Evolutionary conservation across 2,888 invertebrate genomes (phyloP).

Genomic region (Protonemura montana): DNA sequence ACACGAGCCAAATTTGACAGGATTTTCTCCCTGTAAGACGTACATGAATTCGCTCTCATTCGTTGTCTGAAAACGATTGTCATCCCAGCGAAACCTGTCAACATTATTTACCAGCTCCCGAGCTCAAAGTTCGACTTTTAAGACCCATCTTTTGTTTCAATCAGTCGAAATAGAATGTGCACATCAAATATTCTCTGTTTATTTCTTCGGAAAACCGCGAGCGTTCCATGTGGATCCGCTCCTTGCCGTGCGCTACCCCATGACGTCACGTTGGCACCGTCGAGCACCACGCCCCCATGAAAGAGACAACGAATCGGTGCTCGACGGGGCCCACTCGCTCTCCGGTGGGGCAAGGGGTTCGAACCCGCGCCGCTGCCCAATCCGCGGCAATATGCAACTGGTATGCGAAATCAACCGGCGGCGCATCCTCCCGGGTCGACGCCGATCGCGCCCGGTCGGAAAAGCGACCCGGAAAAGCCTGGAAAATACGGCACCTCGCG

Average conservation of each 20-base stretch:
- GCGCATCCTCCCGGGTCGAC: slow-evolving; percentile 26
- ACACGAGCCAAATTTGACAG: too few relatives aligned
- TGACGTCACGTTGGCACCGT: slow-evolving; percentile 15
- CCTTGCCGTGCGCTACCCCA: background rate
- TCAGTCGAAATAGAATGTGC: too few relatives aligned
- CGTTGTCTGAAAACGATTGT: too few relatives aligned
- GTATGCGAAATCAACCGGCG: background rate
- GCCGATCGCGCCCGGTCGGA: too few relatives aligned
- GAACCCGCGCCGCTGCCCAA: slow-evolving; percentile 29
- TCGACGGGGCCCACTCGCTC: background rate
- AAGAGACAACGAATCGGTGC: slow-evolving; percentile 13
- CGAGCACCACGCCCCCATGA: background rate
- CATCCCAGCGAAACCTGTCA: too few relatives aligned
- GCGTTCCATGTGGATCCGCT: background rate
- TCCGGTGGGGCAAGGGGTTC: slow-evolving; percentile 43
- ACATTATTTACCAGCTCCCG: too few relatives aligned
- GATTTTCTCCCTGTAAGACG: too few relatives aligned
- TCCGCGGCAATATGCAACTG: slow-evolving; percentile 36
- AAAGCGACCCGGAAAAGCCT: background rate
- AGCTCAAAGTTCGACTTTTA: too few relatives aligned
- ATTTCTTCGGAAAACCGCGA: background rate
- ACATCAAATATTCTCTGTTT: too few relatives aligned
- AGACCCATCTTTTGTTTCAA: too few relatives aligned
- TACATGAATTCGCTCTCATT: too few relatives aligned
- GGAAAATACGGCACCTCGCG: background rate